Percentiles rank a stretch among this genome's conserved stretches.
Conservation (phyloP, 2,888 invertebrate genomes). For the Dicranocentrus wangi region DNA sequence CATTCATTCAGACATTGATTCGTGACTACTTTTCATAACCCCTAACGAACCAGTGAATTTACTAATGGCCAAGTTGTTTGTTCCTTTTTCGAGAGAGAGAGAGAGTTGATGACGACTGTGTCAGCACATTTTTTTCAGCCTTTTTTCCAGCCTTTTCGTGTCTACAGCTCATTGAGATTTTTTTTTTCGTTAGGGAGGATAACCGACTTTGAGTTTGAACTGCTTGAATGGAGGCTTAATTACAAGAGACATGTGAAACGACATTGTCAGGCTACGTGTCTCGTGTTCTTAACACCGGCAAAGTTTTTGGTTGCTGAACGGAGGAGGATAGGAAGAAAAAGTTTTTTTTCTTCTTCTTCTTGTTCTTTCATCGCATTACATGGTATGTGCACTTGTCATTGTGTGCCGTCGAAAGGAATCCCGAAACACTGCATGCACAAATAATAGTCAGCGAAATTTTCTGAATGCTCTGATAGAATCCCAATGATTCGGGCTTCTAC, state of each 20-base stretch:
- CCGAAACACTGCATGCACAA: too few species aligned
- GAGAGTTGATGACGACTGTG: constrained; percentile 39
- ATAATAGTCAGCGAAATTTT: too few species aligned
- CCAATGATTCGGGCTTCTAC: too few species aligned
- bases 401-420: neutral
- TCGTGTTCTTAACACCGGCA: constrained; percentile 31
- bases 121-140: constrained; percentile 39
- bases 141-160: constrained; percentile 20
- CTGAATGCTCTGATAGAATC: too few species aligned
- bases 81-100: too few species aligned
- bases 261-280: constrained; percentile 58
- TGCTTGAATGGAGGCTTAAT: constrained; percentile 58
- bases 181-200: constrained; percentile 14
- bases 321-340: too few species aligned
- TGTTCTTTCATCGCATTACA: neutral
- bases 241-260: constrained; percentile 50
- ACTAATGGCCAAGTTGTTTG: constrained; percentile 1
- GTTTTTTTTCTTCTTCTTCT: constrained; percentile 2
- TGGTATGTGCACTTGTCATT: neutral
- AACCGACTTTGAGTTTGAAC: constrained; percentile 25
- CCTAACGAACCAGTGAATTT: neutral
- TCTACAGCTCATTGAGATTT: constrained; percentile 7
- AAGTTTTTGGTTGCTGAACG: neutral
- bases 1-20: too few species aligned
- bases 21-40: neutral